Conservation (phyloP, 2,113 vertebrate species). For the Scortum barcoo region DNA sequence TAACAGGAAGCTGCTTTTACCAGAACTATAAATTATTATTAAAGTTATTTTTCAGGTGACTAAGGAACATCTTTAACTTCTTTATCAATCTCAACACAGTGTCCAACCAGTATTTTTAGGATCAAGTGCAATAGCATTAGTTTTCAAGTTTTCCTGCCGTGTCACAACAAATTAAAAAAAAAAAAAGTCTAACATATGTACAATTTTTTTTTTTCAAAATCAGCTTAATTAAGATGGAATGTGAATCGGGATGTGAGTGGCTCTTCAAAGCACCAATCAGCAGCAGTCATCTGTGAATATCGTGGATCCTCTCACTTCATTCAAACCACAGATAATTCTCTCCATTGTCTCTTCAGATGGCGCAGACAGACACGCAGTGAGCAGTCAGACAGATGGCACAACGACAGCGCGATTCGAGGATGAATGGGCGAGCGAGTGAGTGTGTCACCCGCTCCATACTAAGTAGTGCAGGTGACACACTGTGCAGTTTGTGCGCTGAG, state of each 20-base stretch:
- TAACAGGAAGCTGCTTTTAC: constrained; percentile 45
- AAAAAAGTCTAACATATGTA: constrained; percentile 29
- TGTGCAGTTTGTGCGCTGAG: constrained; percentile 34
- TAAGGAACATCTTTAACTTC: constrained; percentile 27
- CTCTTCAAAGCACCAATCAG: constrained; percentile 44
- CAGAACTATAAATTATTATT: constrained; percentile 12
- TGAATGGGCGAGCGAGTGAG: constrained; percentile 34
- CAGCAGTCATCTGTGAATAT: constrained; percentile 17
- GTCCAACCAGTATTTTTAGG: constrained; percentile 3
- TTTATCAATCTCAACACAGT: constrained; percentile 24
- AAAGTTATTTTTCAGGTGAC: constrained; percentile 19
- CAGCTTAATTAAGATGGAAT: constrained; percentile 40
- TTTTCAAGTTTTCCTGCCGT: constrained; percentile 46
- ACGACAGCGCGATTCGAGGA: constrained; percentile 27
- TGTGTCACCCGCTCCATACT: constrained; percentile 12
- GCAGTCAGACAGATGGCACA: constrained; percentile 58
- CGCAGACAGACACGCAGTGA: constrained; percentile 12
- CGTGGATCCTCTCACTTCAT: constrained; percentile 33
- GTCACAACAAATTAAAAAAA: constrained; percentile 40
- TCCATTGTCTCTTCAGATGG: constrained; percentile 16
- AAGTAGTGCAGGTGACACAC: constrained; percentile 5
- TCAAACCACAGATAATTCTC: neutral
- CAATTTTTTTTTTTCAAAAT: constrained; percentile 43
- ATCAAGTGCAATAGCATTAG: constrained; percentile 39
- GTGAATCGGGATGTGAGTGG: constrained; percentile 38